phyloP scores from a whole-genome alignment of 2,113 vertebrate species.

The Microcebus lehilahytsara region DNA sequence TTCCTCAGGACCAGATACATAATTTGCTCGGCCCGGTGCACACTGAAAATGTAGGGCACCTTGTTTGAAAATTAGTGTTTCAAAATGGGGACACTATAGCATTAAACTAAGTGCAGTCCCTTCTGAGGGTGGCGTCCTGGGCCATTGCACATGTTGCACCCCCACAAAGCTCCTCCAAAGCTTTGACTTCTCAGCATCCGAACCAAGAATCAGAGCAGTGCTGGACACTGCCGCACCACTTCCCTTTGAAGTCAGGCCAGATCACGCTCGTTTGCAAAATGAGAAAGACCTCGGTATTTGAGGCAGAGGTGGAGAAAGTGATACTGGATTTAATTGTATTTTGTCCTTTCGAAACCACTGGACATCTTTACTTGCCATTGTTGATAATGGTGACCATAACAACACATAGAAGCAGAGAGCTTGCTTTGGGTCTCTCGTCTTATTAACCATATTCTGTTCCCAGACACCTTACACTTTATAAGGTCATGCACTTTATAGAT shows the following conservation, averaged over 20 bases:
- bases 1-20: not conserved
- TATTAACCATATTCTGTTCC: slow-evolving; percentile 56
- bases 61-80: not conserved
- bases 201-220: not conserved
- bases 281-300: not conserved
- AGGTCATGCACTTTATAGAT: not conserved
- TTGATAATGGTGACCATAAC: slow-evolving; percentile 60
- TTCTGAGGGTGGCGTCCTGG: not conserved
- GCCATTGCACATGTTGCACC: no score
- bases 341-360: not conserved
- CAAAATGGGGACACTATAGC: not conserved
- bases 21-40: not conserved
- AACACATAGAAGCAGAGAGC: slow-evolving; percentile 27
- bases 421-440: slow-evolving; percentile 45
- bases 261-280: slow-evolving; percentile 54
- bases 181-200: not conserved
- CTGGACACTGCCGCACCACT: not conserved
- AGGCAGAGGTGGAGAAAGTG: slow-evolving; percentile 6
- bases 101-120: not conserved
- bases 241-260: slow-evolving; percentile 45
- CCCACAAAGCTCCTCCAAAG: not conserved
- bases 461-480: not conserved
- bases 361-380: slow-evolving; percentile 19
- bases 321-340: not conserved
- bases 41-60: not conserved